phyloP scores from a whole-genome alignment of 2,888 invertebrate species.

The Lasioglossum marginatum region DNA sequence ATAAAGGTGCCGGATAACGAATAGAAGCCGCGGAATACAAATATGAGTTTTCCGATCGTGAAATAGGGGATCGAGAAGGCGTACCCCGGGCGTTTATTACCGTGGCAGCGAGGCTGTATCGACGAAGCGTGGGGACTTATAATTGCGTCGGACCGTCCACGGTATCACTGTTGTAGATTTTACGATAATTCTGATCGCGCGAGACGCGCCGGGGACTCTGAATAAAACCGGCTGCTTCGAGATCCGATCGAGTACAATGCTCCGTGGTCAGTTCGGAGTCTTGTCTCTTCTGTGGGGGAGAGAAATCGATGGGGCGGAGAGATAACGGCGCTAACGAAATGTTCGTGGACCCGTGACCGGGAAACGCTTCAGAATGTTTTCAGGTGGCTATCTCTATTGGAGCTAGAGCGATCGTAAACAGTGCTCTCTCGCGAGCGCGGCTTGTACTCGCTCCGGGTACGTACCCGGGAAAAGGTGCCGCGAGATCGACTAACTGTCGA shows the following conservation, averaged over 20 bases:
- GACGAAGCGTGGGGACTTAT: background rate
- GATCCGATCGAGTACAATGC: background rate
- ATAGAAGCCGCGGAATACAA: background rate
- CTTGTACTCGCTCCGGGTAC: constrained; percentile 55
- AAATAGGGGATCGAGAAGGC: background rate
- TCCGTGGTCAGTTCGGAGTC: constrained; percentile 27
- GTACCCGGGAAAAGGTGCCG: constrained; percentile 50
- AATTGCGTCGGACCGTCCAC: background rate
- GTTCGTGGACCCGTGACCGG: constrained; percentile 44
- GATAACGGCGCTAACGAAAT: constrained; percentile 56
- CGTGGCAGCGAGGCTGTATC: background rate
- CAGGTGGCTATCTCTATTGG: constrained; percentile 58
- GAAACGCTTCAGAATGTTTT: constrained; percentile 38
- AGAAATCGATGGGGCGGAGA: constrained; percentile 52
- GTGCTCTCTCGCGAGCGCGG: constrained; percentile 17
- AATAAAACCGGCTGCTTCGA: constrained; percentile 28
- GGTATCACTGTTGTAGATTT: background rate
- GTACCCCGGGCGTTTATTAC: background rate
- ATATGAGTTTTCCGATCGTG: background rate
- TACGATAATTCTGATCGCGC: constrained; percentile 1
- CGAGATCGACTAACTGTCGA: constrained; percentile 47
- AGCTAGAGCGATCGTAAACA: constrained; percentile 63
- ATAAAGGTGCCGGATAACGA: background rate
- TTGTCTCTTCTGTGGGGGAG: background rate
- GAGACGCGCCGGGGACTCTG: constrained; percentile 16